These are phyloP conservation scores for Melanotaenia pygmaea DNA, from an alignment of 2,797 vertebrate genomes.

Conservation along the genomic window DNA sequence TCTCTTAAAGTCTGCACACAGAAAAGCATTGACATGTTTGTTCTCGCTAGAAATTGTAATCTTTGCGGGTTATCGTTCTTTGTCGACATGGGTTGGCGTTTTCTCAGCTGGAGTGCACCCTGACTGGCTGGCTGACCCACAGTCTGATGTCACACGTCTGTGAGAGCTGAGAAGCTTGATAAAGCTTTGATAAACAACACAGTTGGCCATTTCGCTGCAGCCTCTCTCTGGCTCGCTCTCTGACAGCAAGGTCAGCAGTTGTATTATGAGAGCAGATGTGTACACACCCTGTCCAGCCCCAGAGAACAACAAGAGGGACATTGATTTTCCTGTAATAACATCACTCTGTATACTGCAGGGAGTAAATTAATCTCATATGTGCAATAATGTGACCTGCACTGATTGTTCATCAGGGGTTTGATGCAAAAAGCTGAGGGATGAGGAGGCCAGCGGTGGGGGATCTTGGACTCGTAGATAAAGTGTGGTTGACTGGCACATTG, in stretches of 20 bases:
- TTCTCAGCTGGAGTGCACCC: conserved; percentile 41
- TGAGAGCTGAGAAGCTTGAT: conserved; percentile 68
- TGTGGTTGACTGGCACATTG: conserved; percentile 56
- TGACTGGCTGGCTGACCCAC: conserved; percentile 51
- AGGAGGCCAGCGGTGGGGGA: conserved; percentile 27
- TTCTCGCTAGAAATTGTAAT: conserved; percentile 33
- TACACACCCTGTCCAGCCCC: conserved; percentile 70
- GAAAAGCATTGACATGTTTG: conserved; percentile 10
- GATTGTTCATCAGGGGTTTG: conserved; percentile 75
- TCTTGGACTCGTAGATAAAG: conserved; percentile 38
- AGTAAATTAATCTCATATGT: conserved; percentile 81
- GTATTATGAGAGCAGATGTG: conserved; percentile 83
- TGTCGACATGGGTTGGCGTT: conserved; percentile 26
- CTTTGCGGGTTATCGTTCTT: conserved; percentile 47
- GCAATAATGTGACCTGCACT: conserved; percentile 75
- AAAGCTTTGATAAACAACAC: conserved; percentile 79
- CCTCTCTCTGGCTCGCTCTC: conserved; percentile 67
- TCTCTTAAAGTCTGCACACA: conserved; percentile 1
- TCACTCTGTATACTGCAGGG: conserved; percentile 71
- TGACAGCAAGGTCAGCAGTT: conserved; percentile 84
- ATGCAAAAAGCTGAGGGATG: conserved; percentile 54
- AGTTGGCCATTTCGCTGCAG: conserved; percentile 62
- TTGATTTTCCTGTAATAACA: conserved; percentile 84
- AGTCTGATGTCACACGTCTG: conserved; percentile 68
- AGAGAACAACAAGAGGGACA: conserved; percentile 79